Conservation (phyloP, 35 echinoderm and acorn worm genomes). For the Amphiura filiformis region DNA sequence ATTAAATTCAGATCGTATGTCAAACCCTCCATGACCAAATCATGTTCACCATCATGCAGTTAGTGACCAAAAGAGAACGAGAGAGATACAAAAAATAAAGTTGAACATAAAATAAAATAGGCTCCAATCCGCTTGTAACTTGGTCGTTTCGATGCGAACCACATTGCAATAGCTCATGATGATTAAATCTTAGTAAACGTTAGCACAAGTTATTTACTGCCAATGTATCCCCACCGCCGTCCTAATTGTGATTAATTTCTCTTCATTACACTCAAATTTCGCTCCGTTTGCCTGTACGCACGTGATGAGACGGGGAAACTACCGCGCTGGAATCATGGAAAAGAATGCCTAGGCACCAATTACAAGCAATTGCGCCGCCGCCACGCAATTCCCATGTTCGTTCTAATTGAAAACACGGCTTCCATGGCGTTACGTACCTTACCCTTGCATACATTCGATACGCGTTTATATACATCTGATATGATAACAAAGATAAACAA, state of each 20-base stretch:
- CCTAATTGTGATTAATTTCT: conserved; percentile 5
- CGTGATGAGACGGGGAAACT: not conserved
- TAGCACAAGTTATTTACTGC: not conserved
- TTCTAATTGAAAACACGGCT: not conserved
- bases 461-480: too few species aligned
- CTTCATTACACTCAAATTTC: conserved; percentile 10
- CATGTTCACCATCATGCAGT: too few species aligned
- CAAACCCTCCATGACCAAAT: too few species aligned
- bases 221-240: not conserved
- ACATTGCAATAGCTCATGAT: not conserved
- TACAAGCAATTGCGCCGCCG: not conserved
- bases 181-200: not conserved
- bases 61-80: too few species aligned
- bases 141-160: not conserved
- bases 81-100: too few species aligned
- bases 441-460: too few species aligned
- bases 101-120: too few species aligned
- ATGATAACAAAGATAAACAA: too few species aligned
- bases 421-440: not conserved
- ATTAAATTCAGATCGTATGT: too few species aligned
- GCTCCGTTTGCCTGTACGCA: not conserved
- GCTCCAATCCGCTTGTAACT: not conserved
- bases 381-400: not conserved
- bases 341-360: not conserved
- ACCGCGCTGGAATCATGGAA: not conserved